Conservation (phyloP, 2,888 invertebrate species). For the Reticulitermes lucifugus region DNA sequence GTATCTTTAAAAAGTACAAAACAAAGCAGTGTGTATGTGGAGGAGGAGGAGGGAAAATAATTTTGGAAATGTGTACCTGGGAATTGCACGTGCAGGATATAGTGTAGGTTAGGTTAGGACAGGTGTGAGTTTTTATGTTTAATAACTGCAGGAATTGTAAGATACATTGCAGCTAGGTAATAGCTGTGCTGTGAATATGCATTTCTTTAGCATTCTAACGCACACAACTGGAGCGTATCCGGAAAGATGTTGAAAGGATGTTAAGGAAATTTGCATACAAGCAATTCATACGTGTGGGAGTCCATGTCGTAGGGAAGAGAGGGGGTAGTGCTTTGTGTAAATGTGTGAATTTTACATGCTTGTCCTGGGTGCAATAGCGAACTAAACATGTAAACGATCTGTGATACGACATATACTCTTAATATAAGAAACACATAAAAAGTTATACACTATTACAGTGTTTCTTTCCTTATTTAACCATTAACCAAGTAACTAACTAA, state of each 20-base stretch:
- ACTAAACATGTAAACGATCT: not conserved
- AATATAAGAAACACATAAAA: not conserved
- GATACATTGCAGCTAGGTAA: not conserved
- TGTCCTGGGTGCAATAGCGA: not conserved
- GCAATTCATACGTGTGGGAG: slow-evolving; percentile 37
- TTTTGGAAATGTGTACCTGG: too few species aligned
- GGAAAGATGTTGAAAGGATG: slow-evolving; percentile 42
- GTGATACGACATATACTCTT: not conserved
- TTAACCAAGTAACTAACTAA: too few species aligned
- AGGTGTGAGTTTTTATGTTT: not conserved
- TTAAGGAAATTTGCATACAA: slow-evolving; percentile 33
- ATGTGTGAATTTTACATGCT: slow-evolving; percentile 25
- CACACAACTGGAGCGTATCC: slow-evolving; percentile 4
- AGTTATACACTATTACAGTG: too few species aligned
- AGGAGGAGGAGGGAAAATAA: too few species aligned
- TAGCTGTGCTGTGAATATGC: not conserved
- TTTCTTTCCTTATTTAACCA: too few species aligned
- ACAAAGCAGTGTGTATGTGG: too few species aligned
- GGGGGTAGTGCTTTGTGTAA: not conserved
- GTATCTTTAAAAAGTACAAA: too few species aligned
- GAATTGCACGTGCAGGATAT: too few species aligned
- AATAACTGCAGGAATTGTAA: slow-evolving; percentile 4
- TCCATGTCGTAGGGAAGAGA: not conserved
- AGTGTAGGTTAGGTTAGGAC: not conserved
- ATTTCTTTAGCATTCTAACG: not conserved